Evolutionary conservation across 2,797 vertebrate genomes (phyloP), one percentile per base, ranked within the genome.

Genomic region (Rhinogobio ventralis): DNA sequence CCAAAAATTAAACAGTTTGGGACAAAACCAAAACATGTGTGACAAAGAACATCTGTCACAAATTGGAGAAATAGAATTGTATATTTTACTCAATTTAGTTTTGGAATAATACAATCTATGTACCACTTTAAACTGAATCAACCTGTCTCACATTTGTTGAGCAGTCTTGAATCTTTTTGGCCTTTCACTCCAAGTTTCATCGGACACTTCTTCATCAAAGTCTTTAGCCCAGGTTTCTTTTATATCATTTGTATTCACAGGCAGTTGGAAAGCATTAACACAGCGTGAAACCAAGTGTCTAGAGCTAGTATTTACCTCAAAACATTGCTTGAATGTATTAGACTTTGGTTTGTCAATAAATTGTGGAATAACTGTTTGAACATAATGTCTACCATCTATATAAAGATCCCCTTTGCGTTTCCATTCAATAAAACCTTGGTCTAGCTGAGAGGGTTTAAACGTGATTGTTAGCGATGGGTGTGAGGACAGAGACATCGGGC

Each of bases 371-470:
- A n/a, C n/a, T n/a, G n/a, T n/a, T n/a, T n/a, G n/a, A n/a, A n/a
- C n/a, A n/a, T n/a, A n/a, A n/a, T n/a, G n/a, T n/a, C n/a, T n/a
- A n/a, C n/a, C n/a, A n/a, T n/a, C n/a, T n/a, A n/a, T n/a, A n/a
- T n/a, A n/a, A n/a, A n/a, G n/a, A n/a, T n/a, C n/a, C n/a, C n/a
- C n/a, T n/a, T n/a, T n/a, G n/a, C n/a, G n/a, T n/a, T n/a, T n/a
- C n/a, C n/a, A n/a, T n/a, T n/a, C n/a, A n/a, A n/a, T n/a, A n/a
- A 33, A 3, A 33, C 2, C 2, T 3, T 3, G 2, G 2, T 33
- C 33, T 33, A 33, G 33, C 33, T 33, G 4, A 33, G 33, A 33
- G 33, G 33, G 33, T 33, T 33, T 33, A 33, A 33, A 33, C 33
- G 33, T 33, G 33, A 33, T 33, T 33, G 33, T 33, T 33, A 33